Conservation (phyloP, 2,888 invertebrate species). For the Rotaria socialis region DNA sequence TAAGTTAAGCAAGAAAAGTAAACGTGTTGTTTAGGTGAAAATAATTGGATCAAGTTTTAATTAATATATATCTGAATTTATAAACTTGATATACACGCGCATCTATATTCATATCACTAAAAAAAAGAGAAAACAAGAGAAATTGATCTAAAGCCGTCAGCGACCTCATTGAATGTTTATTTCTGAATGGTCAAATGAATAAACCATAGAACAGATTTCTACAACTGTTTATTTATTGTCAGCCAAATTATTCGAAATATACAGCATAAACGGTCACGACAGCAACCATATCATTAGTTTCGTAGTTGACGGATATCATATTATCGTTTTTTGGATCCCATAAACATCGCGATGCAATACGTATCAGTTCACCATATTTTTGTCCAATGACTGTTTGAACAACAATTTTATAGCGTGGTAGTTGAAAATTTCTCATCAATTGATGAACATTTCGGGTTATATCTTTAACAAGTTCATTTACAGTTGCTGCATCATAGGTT, state of each 20-base stretch:
- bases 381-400: slow-evolving; percentile 51
- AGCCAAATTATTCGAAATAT: not conserved
- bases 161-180: not conserved
- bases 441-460: not conserved
- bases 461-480: slow-evolving; percentile 8
- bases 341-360: slow-evolving; percentile 50
- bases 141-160: not conserved
- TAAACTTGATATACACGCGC: no score
- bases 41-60: no score
- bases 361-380: slow-evolving; percentile 49
- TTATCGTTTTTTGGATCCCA: slow-evolving; percentile 50
- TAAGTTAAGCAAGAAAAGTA: no score
- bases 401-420: slow-evolving; percentile 50
- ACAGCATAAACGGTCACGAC: slow-evolving; percentile 8
- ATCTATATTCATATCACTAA: not conserved
- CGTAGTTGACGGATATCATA: slow-evolving; percentile 48
- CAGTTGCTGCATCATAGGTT: not conserved
- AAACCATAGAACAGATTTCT: not conserved
- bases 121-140: not conserved
- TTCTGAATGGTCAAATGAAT: not conserved
- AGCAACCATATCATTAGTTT: slow-evolving; percentile 25
- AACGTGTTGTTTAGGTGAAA: no score
- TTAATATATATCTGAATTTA: no score
- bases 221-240: not conserved
- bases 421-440: slow-evolving; percentile 49